These are phyloP conservation scores for Callyntrura guangdongensis DNA, from an alignment of 2,888 invertebrate species.

Conservation along the genomic window DNA sequence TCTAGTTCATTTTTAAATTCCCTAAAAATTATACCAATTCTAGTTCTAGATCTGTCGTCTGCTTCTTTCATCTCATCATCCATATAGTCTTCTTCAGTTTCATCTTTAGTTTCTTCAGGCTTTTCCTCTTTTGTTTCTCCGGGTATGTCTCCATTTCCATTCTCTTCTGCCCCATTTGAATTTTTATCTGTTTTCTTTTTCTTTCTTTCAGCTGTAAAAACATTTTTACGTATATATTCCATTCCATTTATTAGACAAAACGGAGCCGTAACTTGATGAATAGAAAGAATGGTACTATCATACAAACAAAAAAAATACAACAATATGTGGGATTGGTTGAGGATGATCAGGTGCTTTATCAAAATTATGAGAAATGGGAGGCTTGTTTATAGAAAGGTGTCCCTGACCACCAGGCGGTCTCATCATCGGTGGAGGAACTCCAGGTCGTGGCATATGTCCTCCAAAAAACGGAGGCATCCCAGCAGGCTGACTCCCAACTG, in stretches of 20 bases:
- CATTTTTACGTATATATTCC: too few species aligned
- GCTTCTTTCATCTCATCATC: constrained; percentile 92
- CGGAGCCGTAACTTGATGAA: too few species aligned
- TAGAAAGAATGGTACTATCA: too few species aligned
- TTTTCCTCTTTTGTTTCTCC: constrained; percentile 76
- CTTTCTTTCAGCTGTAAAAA: constrained; percentile 81
- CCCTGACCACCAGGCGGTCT: constrained; percentile 34
- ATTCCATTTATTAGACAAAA: too few species aligned
- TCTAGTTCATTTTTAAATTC: constrained; percentile 93
- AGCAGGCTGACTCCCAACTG: constrained; percentile 57
- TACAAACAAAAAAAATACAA: too few species aligned
- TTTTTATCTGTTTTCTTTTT: constrained; percentile 86
- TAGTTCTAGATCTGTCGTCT: constrained; percentile 91
- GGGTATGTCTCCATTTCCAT: constrained; percentile 82
- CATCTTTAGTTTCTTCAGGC: constrained; percentile 72
- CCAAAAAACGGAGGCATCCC: constrained; percentile 84
- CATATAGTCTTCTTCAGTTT: constrained; percentile 88
- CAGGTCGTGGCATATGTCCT: constrained; percentile 84
- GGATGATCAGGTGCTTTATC: constrained; percentile 79
- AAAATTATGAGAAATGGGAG: constrained; percentile 71
- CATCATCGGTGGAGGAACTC: constrained; percentile 90
- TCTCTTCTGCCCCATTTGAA: constrained; percentile 84
- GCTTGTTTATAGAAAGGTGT: constrained; percentile 74
- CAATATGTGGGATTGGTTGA: constrained; percentile 81
- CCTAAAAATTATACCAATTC: constrained; percentile 92